These are phyloP conservation scores for Lamprotornis superbus DNA, from an alignment of 2,113 vertebrate genomes.

Conservation along the genomic window DNA sequence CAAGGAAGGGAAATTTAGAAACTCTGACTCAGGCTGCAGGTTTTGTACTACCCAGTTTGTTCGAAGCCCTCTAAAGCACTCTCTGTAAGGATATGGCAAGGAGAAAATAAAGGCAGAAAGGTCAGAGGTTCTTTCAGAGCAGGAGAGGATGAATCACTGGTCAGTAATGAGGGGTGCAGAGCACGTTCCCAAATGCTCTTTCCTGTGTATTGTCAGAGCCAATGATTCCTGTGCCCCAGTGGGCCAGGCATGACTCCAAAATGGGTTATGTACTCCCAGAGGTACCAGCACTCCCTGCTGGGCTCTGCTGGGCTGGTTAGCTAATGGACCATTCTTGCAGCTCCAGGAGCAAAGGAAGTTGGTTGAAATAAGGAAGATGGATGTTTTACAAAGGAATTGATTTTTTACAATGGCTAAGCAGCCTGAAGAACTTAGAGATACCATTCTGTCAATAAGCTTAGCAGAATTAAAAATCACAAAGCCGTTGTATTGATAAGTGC, in stretches of 20 bases:
- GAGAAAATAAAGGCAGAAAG: not conserved
- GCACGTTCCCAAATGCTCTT: not conserved
- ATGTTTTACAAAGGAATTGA: not conserved
- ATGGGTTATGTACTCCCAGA: not conserved
- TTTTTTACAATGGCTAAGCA: not conserved
- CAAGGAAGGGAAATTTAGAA: not conserved
- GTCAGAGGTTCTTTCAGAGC: not conserved
- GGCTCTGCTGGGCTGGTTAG: not conserved
- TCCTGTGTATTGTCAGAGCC: not conserved
- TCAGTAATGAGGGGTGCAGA: not conserved
- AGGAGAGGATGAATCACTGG: not conserved
- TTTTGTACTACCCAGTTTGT: not conserved
- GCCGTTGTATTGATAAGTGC: not conserved
- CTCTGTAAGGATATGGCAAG: not conserved
- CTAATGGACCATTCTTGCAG: not conserved
- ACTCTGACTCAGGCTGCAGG: not conserved
- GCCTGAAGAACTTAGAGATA: not conserved
- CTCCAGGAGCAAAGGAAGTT: not conserved
- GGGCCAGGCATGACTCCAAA: not conserved
- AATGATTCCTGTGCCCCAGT: accelerated
- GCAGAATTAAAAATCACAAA: not conserved
- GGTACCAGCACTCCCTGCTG: not conserved
- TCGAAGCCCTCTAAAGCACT: not conserved
- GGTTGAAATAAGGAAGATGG: not conserved
- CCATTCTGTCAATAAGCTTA: not conserved